Percentiles rank a stretch among this genome's conserved stretches.
Evolutionary conservation across 2,888 invertebrate genomes (phyloP).

Genomic region (Kuschelorhynchus macadamiae): DNA sequence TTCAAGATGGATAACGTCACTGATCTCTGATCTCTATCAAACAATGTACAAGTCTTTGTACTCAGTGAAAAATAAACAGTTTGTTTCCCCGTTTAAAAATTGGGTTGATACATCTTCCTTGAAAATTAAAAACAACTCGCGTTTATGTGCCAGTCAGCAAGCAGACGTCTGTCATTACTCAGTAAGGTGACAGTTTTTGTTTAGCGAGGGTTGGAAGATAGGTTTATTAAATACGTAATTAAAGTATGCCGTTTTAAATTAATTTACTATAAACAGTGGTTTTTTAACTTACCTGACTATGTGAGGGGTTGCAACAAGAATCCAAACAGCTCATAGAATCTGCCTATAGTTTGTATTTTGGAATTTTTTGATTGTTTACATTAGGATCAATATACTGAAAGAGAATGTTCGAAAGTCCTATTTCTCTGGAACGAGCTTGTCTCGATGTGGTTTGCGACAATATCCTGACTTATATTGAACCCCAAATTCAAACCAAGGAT

Average conservation of each 20-base stretch:
- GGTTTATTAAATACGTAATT: slow-evolving; percentile 21
- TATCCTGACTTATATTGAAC: slow-evolving; percentile 67
- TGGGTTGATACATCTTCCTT: too few relatives aligned
- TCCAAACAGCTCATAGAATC: background rate
- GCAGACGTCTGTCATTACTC: background rate
- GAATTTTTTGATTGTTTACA: slow-evolving; percentile 2
- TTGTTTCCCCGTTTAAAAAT: too few relatives aligned
- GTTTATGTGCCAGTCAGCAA: too few relatives aligned
- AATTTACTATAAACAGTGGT: slow-evolving; percentile 4
- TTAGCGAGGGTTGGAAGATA: too few relatives aligned
- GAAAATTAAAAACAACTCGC: too few relatives aligned
- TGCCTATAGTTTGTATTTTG: background rate
- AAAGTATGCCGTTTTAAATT: slow-evolving; percentile 25
- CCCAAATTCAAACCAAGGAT: slow-evolving; percentile 62
- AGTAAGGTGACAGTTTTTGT: slow-evolving; percentile 24
- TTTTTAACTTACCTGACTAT: slow-evolving; percentile 12
- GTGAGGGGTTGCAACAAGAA: background rate
- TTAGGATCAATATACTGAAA: slow-evolving; percentile 31
- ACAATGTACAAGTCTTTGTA: too few relatives aligned
- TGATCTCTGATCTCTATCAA: slow-evolving; percentile 8
- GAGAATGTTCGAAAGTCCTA: slow-evolving; percentile 77
- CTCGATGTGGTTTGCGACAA: slow-evolving; percentile 77
- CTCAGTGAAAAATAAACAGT: too few relatives aligned
- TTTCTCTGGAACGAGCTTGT: slow-evolving; percentile 75
- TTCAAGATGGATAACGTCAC: slow-evolving; percentile 11